Evolutionary conservation across 2,797 vertebrate species (phyloP).

Genomic region (Sebastolobus alascanus): DNA sequence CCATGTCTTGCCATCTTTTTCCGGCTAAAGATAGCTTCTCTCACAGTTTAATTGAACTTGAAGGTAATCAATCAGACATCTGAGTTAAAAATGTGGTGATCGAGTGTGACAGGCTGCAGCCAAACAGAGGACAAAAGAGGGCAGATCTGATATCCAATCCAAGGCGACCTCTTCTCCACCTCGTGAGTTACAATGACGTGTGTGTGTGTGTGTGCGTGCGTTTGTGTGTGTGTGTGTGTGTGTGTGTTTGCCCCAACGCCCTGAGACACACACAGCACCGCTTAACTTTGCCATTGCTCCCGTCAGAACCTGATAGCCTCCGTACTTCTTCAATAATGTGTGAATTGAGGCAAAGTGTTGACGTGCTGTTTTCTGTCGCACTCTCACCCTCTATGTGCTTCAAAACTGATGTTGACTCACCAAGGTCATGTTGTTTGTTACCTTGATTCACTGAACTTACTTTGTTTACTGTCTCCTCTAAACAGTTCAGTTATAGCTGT

Average conservation of each 20-base stretch:
- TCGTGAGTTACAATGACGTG: conserved; percentile 32
- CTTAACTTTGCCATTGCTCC: conserved; percentile 53
- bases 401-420: conserved; percentile 37
- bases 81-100: conserved; percentile 70
- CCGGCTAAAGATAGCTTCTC: conserved; percentile 67
- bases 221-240: conserved; percentile 6
- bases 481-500: background rate
- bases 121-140: conserved; percentile 76
- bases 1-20: conserved; percentile 23
- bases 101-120: conserved; percentile 69
- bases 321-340: conserved; percentile 57
- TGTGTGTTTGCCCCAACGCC: conserved; percentile 3
- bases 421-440: conserved; percentile 50
- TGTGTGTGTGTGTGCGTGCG: conserved; percentile 9
- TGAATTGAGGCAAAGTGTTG: conserved; percentile 45
- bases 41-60: conserved; percentile 71
- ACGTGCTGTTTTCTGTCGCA: conserved; percentile 33
- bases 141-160: conserved; percentile 74
- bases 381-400: conserved; percentile 36
- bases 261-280: conserved; percentile 39
- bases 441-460: conserved; percentile 11
- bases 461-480: background rate
- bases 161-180: conserved; percentile 56
- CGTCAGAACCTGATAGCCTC: conserved; percentile 59
- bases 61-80: conserved; percentile 78